These are phyloP conservation scores for Embiotoca jacksoni DNA, from an alignment of 2,113 vertebrate species.

Conservation along the genomic window DNA sequence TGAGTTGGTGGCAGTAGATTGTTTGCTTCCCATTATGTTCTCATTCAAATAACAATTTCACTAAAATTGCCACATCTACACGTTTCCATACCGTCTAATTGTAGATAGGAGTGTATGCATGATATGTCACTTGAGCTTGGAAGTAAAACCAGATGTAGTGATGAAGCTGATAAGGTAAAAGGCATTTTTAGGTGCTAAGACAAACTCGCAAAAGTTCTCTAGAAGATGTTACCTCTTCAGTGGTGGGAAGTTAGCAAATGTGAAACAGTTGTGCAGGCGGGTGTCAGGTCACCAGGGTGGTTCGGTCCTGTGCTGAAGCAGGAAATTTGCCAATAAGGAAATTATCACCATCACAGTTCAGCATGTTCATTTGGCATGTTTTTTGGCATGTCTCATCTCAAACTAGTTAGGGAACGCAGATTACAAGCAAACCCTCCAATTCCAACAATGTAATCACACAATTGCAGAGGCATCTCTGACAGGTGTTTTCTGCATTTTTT, in stretches of 20 bases:
- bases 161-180: slow-evolving; percentile 23
- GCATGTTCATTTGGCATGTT: background rate
- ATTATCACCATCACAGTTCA: background rate
- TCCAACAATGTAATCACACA: background rate
- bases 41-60: no score
- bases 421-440: background rate
- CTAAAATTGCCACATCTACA: background rate
- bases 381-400: background rate
- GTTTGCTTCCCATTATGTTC: no score
- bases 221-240: background rate
- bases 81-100: background rate
- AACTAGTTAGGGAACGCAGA: no score
- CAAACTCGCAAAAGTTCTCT: background rate
- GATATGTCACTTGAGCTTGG: background rate
- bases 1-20: no score
- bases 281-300: background rate
- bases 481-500: slow-evolving; percentile 6
- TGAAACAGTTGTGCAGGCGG: slow-evolving; percentile 15
- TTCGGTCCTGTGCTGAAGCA: background rate
- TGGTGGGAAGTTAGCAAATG: background rate
- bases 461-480: background rate
- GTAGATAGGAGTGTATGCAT: background rate
- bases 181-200: background rate
- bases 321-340: background rate
- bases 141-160: background rate